Base-by-base conservation (phyloP, 1,140 invertebrate genomes). In the Anastrepha obliqua region DNA sequence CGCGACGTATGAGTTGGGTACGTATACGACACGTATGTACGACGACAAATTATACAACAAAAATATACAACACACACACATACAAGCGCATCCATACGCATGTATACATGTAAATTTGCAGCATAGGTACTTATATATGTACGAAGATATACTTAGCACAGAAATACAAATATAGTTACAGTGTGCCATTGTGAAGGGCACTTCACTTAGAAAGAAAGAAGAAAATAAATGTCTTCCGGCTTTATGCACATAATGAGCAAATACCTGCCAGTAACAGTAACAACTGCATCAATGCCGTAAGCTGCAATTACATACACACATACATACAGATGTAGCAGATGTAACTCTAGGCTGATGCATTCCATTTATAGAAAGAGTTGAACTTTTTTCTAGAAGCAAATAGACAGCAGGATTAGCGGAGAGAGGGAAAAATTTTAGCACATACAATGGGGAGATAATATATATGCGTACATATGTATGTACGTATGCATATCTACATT, bases 211-310 rank as follows among this genome's bases (percentile, higher is more conserved):
- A 81, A 55, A n/a, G 15, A 11, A 81, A 51, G 8, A 74, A 47
- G 17, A 55, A 81, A 58, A n/a, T 13, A 81, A 55, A 81, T 55
- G 74, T 81, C 74, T 81, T 81, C 74, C 74, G 74, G 74, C 17
- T 81, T 81, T 81, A 81, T 81, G 74, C 47, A 81, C 20, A 58
- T 81, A 81, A 81, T 81, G 74, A 81, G 47, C 47, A 81, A 81
- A 81, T 55, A 81, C 74, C 55, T 20, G 47, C 6, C 9, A 13
- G n/a, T 3, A 20, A 29, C 74, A 13, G n/a, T 4, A 78, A 78
- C 74, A 78, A 78, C 44, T 51, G 44, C 29, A 20, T 5, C 15
- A 67, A 67, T 3, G 2, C 6, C 64, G 8, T 44, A 11, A 15
- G 17, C 17, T 64, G 17, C 60, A 64, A 5, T 17, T 13, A 17